phyloP scores from a whole-genome alignment of 2,113 vertebrate genomes.

The Orthonyx spaldingii region DNA sequence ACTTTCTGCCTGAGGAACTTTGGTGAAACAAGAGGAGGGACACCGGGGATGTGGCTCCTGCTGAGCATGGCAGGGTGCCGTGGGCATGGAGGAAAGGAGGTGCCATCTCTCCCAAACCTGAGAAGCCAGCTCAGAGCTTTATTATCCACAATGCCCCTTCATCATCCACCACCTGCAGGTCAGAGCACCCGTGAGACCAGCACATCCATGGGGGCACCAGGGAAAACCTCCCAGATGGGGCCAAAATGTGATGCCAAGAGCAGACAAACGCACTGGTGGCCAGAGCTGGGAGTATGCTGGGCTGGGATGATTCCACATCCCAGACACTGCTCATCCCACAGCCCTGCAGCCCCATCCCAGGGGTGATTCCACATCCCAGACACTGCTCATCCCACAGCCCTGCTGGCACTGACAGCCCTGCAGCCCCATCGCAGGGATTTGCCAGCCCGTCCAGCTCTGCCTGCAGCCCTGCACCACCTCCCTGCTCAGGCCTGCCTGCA shows the following conservation, averaged over 20 bases:
- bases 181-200: not conserved
- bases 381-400: no score
- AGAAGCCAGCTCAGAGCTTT: not conserved
- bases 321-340: not conserved
- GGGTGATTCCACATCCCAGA: no score
- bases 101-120: not conserved
- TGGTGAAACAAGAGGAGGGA: not conserved
- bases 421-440: no score
- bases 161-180: not conserved
- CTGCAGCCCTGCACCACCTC: not conserved
- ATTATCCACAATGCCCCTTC: fast-evolving
- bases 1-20: not conserved
- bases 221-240: not conserved
- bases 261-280: not conserved
- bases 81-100: not conserved
- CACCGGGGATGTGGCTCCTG: not conserved
- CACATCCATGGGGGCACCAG: not conserved
- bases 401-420: no score
- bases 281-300: fast-evolving
- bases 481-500: not conserved
- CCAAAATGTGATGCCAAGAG: not conserved
- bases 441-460: not conserved
- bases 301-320: fast-evolving
- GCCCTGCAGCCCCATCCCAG: not conserved
- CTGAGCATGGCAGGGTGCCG: not conserved